A percentile compares a stretch with the other conserved stretches of the same genome.
phyloP scores from a whole-genome alignment of 2,113 vertebrate species.

The Steatornis caripensis region DNA sequence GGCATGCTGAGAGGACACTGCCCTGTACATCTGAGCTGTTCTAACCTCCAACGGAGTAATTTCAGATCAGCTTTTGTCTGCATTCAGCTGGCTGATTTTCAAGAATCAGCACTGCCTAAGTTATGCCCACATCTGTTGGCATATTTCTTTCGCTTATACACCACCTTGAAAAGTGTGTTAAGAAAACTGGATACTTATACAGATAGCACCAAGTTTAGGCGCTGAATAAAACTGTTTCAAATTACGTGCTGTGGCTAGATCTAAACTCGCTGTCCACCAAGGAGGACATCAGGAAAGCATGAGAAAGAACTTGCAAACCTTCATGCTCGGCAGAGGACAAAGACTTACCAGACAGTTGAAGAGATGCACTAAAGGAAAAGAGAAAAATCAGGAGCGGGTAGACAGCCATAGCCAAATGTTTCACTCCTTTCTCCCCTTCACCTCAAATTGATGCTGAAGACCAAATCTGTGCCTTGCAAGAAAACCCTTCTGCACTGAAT shows the following conservation, averaged over 20 bases:
- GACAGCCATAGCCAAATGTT: not conserved
- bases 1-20: not conserved
- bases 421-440: not conserved
- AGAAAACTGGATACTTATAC: not conserved
- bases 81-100: not conserved
- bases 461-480: not conserved
- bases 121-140: not conserved
- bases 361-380: not conserved
- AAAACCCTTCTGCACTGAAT: not conserved
- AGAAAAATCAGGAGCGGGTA: constrained; percentile 19
- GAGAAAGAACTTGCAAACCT: not conserved
- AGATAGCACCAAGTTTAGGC: not conserved
- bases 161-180: not conserved
- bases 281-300: not conserved
- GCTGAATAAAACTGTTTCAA: not conserved
- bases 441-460: not conserved
- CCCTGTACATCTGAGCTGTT: not conserved
- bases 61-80: not conserved
- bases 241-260: not conserved
- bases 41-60: not conserved
- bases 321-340: not conserved
- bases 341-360: constrained; percentile 52
- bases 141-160: not conserved
- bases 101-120: not conserved
- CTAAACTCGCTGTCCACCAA: not conserved